These are phyloP conservation scores for Drosophila vallismaia DNA, from an alignment of 2,888 invertebrate genomes.

Conservation along the genomic window DNA sequence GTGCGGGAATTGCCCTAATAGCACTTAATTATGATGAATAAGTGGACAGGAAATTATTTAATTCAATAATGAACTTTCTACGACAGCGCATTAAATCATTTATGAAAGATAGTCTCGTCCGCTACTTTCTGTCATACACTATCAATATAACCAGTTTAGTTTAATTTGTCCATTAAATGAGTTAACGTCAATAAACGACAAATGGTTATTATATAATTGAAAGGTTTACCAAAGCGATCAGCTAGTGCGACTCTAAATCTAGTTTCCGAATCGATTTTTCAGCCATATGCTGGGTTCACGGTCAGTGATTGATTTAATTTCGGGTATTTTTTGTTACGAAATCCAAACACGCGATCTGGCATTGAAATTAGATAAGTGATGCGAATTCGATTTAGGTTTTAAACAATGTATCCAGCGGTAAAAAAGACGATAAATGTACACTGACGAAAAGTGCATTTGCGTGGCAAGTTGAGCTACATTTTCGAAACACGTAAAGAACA, in stretches of 20 bases:
- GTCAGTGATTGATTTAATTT: constrained; percentile 76
- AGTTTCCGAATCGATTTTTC: constrained; percentile 7
- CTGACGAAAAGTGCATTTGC: constrained; percentile 1
- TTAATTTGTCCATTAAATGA: not conserved
- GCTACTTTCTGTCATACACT: not conserved
- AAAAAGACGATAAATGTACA: too few species aligned
- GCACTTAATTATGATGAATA: constrained; percentile 11
- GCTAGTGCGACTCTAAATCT: not conserved
- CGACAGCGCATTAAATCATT: not conserved
- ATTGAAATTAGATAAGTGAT: constrained; percentile 67
- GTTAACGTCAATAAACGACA: not conserved
- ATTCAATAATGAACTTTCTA: constrained; percentile 3
- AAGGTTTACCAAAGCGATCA: not conserved
- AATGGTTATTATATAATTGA: not conserved
- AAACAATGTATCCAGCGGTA: constrained; percentile 34
- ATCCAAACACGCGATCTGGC: constrained; percentile 66
- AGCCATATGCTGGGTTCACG: constrained; percentile 57
- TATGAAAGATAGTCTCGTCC: not conserved
- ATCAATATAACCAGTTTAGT: not conserved
- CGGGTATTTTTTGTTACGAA: constrained; percentile 45
- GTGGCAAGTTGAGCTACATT: not conserved
- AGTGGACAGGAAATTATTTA: not conserved
- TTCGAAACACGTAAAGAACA: too few species aligned
- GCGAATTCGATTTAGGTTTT: constrained; percentile 54
- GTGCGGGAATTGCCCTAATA: constrained; percentile 14